A percentile compares a stretch with the other conserved stretches of the same genome.
Conservation (phyloP, 2,888 invertebrate species). For the Gastrophysa polygoni region DNA sequence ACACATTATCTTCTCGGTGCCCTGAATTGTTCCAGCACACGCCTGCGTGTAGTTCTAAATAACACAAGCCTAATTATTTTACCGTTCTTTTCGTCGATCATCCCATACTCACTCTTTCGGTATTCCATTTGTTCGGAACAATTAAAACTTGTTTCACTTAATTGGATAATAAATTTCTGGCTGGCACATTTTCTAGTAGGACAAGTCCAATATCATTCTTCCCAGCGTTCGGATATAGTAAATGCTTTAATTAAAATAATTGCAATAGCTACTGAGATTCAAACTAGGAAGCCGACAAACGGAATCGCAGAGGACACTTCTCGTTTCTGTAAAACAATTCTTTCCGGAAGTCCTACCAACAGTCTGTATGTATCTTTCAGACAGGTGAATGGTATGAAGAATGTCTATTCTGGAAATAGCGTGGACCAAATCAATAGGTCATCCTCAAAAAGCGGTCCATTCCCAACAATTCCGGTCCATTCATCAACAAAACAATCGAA, state of each 20-base stretch:
- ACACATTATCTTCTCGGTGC: no score
- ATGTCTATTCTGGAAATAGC: no score
- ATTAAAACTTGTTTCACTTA: conserved; percentile 31
- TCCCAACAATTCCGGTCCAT: no score
- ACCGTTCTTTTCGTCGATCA: background rate
- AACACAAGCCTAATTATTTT: background rate
- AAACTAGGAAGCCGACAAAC: conserved; percentile 1
- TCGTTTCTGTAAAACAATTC: background rate
- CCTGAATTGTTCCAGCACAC: no score
- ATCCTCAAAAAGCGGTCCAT: no score
- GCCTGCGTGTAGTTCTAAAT: no score
- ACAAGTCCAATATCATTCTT: conserved; percentile 3
- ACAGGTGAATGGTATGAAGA: no score
- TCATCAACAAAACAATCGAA: no score
- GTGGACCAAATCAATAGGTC: no score
- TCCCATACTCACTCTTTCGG: background rate
- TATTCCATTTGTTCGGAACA: conserved; percentile 16
- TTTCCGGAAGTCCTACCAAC: no score
- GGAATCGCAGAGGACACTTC: background rate
- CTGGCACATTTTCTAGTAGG: conserved; percentile 38
- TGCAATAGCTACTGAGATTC: conserved; percentile 13
- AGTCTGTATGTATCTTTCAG: no score
- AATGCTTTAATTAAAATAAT: conserved; percentile 23
- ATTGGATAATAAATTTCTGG: conserved; percentile 42
- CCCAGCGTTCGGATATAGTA: conserved; percentile 6